Conservation (phyloP, 2,113 vertebrate genomes). For the Nyctereutes procyonoides region DNA sequence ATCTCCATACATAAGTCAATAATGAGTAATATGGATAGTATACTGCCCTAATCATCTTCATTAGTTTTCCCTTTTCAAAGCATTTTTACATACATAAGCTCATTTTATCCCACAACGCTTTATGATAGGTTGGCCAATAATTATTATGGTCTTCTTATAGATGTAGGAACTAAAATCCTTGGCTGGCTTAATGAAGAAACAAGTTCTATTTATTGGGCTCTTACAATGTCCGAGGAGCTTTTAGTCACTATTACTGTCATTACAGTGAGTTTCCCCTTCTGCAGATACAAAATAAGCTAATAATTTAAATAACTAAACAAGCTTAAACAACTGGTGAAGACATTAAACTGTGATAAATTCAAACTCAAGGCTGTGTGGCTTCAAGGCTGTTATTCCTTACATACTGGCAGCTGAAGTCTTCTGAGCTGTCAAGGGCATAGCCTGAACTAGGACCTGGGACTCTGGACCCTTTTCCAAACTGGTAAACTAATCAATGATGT, state of each 20-base stretch:
- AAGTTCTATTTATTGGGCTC: background rate
- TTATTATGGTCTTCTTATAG: background rate
- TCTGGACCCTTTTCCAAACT: background rate
- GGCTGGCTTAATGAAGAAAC: background rate
- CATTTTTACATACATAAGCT: background rate
- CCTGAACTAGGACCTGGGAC: background rate
- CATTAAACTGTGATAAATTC: background rate
- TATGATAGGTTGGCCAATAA: background rate
- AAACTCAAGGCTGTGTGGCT: background rate
- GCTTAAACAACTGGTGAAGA: background rate
- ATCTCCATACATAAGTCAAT: background rate
- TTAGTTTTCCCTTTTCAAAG: conserved; percentile 30
- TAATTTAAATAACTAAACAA: conserved; percentile 27
- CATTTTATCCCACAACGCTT: background rate
- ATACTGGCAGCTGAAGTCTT: background rate
- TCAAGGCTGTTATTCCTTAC: background rate
- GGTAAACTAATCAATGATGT: background rate
- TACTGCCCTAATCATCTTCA: background rate
- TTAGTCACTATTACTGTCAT: background rate
- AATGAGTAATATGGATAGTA: background rate
- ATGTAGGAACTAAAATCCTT: background rate
- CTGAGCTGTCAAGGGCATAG: background rate
- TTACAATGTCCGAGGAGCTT: background rate
- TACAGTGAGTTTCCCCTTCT: background rate
- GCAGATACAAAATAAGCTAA: background rate